Evolutionary conservation across 2,797 vertebrate genomes (phyloP), one percentile per base, ranked within the genome.

Genomic region (Scolopax bukidnonensis): DNA sequence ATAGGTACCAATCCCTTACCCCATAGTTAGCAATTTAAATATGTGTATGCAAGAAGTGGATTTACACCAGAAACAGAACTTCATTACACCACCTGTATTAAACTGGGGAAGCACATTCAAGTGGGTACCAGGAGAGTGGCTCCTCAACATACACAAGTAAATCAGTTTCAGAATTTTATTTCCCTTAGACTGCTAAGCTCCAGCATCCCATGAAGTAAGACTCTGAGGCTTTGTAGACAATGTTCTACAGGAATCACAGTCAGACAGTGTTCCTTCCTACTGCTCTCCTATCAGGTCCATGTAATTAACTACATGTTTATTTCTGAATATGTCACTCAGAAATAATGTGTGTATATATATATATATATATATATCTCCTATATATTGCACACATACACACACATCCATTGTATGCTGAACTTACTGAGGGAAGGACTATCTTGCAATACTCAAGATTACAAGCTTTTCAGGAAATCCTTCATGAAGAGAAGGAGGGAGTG

Each of bases 321-420:
- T 87, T 69, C 28, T 33, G 59, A 73, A 23, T 33, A 12, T 2
- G 10, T 16, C 6, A 15, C 3, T 45, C 47, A 73, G 76, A 68
- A 75, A n/a, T 20, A 38, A 77, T 8, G 7, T 15, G 17, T 59
- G 10, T 38, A n/a, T n/a, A n/a, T n/a, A n/a, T n/a, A n/a, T n/a
- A n/a, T n/a, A 6, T 4, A 1, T 10, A 4, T 10, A 7, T 5
- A 7, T 10, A 2, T 21, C 1, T 20, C 8, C 18, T 2, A 10
- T 8, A 5, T 6, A 20, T 11, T n/a, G n/a, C 9, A 20, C 17
- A 57, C 17, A 27, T 8, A 56, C 3, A 21, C 7, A 32, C 19
- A 32, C 25, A 27, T 5, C 27, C 32, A 27, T 43, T 47, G 16
- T 4, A 10, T 19, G 45, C 16, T 69, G 64, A 56, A 16, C 4